Conservation (phyloP, 2,888 invertebrate genomes). For the Antheraea assamensis region DNA sequence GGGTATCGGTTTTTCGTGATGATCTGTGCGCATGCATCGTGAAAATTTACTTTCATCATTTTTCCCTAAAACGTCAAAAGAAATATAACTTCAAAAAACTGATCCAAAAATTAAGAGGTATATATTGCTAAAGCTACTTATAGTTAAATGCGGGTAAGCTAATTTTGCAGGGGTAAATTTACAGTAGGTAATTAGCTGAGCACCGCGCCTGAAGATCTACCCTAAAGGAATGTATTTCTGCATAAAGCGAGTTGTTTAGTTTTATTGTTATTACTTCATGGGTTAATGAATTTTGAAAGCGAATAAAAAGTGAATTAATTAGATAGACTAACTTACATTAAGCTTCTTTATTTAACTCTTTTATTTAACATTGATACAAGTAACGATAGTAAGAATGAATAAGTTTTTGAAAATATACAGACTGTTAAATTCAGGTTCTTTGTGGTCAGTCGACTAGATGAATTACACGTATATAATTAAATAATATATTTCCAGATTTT, state of each 20-base stretch:
- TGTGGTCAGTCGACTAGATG: too few relatives aligned
- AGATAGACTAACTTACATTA: slow-evolving; percentile 23
- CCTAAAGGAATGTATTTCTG: slow-evolving; percentile 42
- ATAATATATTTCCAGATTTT: too few relatives aligned
- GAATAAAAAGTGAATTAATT: slow-evolving; percentile 29
- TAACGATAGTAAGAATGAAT: background rate
- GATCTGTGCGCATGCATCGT: too few relatives aligned
- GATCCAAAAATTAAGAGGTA: background rate
- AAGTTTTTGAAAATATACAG: background rate
- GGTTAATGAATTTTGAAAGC: slow-evolving; percentile 33
- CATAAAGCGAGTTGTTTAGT: slow-evolving; percentile 45
- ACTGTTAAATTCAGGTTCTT: too few relatives aligned
- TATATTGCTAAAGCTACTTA: background rate
- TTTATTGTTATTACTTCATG: slow-evolving; percentile 50
- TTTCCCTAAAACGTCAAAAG: too few relatives aligned
- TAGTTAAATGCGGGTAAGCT: slow-evolving; percentile 21
- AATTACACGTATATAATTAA: too few relatives aligned
- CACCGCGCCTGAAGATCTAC: slow-evolving; percentile 36
- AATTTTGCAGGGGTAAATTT: slow-evolving; percentile 32
- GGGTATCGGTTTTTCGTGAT: too few relatives aligned
- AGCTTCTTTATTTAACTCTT: background rate
- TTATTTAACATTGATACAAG: background rate
- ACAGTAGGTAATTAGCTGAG: slow-evolving; percentile 44
- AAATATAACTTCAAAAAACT: too few relatives aligned
- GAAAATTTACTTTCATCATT: too few relatives aligned